phyloP scores from a whole-genome alignment of 2,113 vertebrate genomes.

The Balaeniceps rex region DNA sequence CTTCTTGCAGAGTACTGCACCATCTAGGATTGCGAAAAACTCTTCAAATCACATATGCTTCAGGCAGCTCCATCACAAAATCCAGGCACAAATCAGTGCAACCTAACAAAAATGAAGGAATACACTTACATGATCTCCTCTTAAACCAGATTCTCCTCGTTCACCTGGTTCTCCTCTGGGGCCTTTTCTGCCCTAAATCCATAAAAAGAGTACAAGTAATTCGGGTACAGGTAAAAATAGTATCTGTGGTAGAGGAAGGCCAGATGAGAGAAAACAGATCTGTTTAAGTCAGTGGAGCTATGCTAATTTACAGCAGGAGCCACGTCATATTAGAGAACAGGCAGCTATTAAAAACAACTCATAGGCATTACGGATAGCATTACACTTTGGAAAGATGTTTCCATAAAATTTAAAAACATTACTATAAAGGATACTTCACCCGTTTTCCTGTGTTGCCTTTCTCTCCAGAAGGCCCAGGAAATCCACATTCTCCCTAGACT shows the following conservation, averaged over 20 bases:
- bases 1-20: neutral
- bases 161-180: constrained; percentile 70
- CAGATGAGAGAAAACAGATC: neutral
- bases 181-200: constrained; percentile 79
- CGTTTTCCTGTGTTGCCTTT: constrained; percentile 72
- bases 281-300: neutral
- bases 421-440: constrained; percentile 53
- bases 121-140: constrained; percentile 82
- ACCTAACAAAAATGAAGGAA: neutral
- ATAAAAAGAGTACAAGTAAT: neutral
- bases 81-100: neutral
- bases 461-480: constrained; percentile 68
- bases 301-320: neutral
- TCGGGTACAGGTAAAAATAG: neutral
- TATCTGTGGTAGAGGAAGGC: neutral
- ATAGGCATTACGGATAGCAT: neutral
- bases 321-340: neutral
- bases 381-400: neutral
- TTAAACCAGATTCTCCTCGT: constrained; percentile 76
- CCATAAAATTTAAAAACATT: neutral
- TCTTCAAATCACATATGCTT: neutral
- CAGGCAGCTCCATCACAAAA: neutral
- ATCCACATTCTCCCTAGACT: constrained; percentile 74
- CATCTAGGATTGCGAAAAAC: neutral
- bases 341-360: neutral